Evolutionary conservation across 2,888 invertebrate genomes (phyloP), one percentile per base, ranked within the genome.

Genomic region (Julus scandinavius): DNA sequence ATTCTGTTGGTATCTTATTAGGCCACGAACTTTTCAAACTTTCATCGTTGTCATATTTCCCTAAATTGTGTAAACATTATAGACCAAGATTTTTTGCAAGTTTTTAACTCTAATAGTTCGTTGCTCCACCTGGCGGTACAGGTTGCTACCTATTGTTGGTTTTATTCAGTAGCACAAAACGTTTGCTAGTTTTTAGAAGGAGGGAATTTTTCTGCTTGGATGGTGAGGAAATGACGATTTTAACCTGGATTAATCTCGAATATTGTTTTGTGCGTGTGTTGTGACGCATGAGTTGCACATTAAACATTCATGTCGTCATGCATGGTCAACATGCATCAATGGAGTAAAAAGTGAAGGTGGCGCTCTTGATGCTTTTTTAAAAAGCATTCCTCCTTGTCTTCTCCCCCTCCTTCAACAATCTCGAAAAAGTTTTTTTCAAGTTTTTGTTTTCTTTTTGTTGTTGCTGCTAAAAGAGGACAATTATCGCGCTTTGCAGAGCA

Each of bases 161-260:
- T 63, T 63, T 29, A 29, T 63, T n/a, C 17, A n/a, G 63, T n/a
- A 17, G 63, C 63, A 45, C 45, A 45, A 5, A 45, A 45, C 45
- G 63, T 63, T 63, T 63, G 17, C n/a, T 63, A n/a, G 63, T 63
- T 63, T n/a, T 45, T 17, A n/a, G 63, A 29, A 29, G 6, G 63
- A n/a, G 17, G 17, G 63, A 45, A n/a, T 63, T 63, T 63, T 63
- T 63, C 63, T 63, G 63, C 63, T 63, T n/a, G 63, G 63, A 6
- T 63, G 63, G 63, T n/a, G n/a, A 63, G 20, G n/a, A 63, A 63
- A 63, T n/a, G n/a, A 63, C 63, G n/a, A 15, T 63, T n/a, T n/a
- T 63, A 63, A 63, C 63, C 63, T n/a, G 63, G 63, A 63, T 63
- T 63, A 63, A 63, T 63, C 63, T n/a, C n/a, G n/a, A 63, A n/a